These are phyloP conservation scores for Spongia lamella DNA, from an alignment of 37 sponge, comb jelly and placozoan species.

Conservation along the genomic window DNA sequence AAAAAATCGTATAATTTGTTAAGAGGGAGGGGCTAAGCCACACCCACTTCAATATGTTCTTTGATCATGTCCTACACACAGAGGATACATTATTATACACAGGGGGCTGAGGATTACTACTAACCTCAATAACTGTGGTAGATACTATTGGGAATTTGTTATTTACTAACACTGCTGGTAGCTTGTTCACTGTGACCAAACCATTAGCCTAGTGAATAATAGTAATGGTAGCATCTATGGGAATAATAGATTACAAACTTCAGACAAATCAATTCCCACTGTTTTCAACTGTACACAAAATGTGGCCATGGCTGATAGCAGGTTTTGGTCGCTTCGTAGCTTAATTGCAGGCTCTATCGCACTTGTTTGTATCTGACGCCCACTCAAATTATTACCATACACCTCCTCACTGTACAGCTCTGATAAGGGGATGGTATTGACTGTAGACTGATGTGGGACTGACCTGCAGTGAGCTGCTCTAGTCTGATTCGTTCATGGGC, in stretches of 20 bases:
- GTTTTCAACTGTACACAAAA: too few relatives aligned
- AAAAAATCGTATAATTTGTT: too few relatives aligned
- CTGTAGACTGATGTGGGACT: not conserved
- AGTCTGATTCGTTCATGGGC: constrained; percentile 92
- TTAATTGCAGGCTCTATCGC: too few relatives aligned
- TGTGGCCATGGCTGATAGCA: too few relatives aligned
- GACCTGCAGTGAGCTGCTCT: constrained; percentile 68
- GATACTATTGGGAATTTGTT: constrained; percentile 33
- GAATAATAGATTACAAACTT: too few relatives aligned
- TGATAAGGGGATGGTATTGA: not conserved
- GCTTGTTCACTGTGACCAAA: too few relatives aligned
- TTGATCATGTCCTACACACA: constrained; percentile 43
- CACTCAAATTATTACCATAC: not conserved
- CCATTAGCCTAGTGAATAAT: too few relatives aligned
- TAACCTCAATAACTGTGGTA: constrained; percentile 17
- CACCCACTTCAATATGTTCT: constrained; percentile 52
- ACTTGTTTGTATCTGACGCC: not conserved
- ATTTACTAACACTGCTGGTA: too few relatives aligned
- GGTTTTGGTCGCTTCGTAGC: too few relatives aligned
- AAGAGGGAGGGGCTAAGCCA: not conserved
- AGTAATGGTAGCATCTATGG: too few relatives aligned
- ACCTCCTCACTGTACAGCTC: not conserved
- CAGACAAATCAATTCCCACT: too few relatives aligned
- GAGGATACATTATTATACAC: constrained; percentile 1
- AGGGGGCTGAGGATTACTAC: not conserved